A percentile compares a stretch with the other conserved stretches of the same genome.
Conservation (phyloP, 2,797 vertebrate species). For the Chelonia mydas region DNA sequence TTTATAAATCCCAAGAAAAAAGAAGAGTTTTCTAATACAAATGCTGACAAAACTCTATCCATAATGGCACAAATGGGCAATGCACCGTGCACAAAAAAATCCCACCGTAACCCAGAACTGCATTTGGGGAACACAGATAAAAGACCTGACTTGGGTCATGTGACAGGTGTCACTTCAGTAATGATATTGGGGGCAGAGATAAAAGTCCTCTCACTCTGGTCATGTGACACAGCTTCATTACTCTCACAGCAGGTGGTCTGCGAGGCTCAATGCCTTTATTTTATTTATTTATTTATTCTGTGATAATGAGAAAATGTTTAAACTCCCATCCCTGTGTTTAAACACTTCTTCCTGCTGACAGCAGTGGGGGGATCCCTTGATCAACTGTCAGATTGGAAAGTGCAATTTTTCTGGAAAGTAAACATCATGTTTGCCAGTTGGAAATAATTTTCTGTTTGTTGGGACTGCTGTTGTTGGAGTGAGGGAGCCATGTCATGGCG, state of each 20-base stretch:
- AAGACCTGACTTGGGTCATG: slow-evolving; percentile 78
- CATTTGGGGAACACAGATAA: slow-evolving; percentile 81
- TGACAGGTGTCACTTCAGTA: slow-evolving; percentile 85
- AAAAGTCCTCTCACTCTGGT: slow-evolving; percentile 79
- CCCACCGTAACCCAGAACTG: slow-evolving; percentile 56
- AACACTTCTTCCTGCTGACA: slow-evolving; percentile 86
- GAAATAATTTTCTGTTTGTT: slow-evolving; percentile 85
- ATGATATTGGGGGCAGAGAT: slow-evolving; percentile 82
- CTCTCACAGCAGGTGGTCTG: slow-evolving; percentile 80
- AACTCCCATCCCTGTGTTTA: slow-evolving; percentile 85
- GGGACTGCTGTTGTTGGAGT: slow-evolving; percentile 71
- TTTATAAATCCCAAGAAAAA: slow-evolving; percentile 27
- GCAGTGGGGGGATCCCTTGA: slow-evolving; percentile 83
- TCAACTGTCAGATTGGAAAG: slow-evolving; percentile 85
- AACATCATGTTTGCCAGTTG: slow-evolving; percentile 83
- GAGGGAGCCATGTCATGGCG: slow-evolving; percentile 80
- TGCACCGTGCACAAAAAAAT: slow-evolving; percentile 38
- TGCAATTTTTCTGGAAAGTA: slow-evolving; percentile 83
- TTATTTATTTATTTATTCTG: slow-evolving; percentile 83
- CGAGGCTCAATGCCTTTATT: slow-evolving; percentile 79
- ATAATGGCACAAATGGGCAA: slow-evolving; percentile 32
- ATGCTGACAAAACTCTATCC: slow-evolving; percentile 23
- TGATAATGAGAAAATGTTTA: slow-evolving; percentile 89
- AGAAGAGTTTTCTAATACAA: slow-evolving; percentile 2
- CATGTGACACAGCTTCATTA: slow-evolving; percentile 84